Conservation (phyloP, 1,140 invertebrate species). For the Drosophila novamexicana region DNA sequence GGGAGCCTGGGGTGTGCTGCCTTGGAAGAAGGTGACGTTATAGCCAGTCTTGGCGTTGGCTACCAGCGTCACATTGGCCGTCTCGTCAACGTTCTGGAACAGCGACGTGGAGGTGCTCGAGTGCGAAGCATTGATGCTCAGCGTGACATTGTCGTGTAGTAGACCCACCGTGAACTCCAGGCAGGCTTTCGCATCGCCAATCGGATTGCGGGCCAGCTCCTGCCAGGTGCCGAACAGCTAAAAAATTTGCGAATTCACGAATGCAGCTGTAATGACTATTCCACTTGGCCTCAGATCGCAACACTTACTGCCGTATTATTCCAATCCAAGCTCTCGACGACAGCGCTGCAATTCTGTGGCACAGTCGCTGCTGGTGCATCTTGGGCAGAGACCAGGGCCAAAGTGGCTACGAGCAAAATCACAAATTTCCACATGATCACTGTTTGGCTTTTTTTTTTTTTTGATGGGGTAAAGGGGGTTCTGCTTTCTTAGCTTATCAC, state of each 20-base stretch:
- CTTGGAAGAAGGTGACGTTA: constrained; percentile 33
- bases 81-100: constrained; percentile 30
- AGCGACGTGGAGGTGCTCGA: constrained; percentile 25
- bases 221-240: constrained; percentile 49
- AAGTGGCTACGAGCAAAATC: constrained; percentile 44
- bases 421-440: constrained; percentile 67
- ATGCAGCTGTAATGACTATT: neutral
- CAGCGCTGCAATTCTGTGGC: constrained; percentile 13
- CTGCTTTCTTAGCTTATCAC: constrained; percentile 11
- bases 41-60: constrained; percentile 21
- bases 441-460: neutral
- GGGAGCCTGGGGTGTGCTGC: neutral
- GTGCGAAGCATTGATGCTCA: constrained; percentile 47
- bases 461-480: neutral
- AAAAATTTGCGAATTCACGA: neutral
- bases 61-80: constrained; percentile 32
- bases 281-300: neutral
- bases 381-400: constrained; percentile 42
- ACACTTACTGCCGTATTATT: constrained; percentile 61
- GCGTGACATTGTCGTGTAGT: constrained; percentile 10
- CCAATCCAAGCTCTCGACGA: constrained; percentile 25
- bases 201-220: constrained; percentile 57
- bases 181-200: constrained; percentile 26
- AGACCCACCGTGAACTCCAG: neutral
- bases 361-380: constrained; percentile 4